These are phyloP conservation scores for Megaptera novaeangliae DNA, from an alignment of 2,113 vertebrate species.

Conservation along the genomic window DNA sequence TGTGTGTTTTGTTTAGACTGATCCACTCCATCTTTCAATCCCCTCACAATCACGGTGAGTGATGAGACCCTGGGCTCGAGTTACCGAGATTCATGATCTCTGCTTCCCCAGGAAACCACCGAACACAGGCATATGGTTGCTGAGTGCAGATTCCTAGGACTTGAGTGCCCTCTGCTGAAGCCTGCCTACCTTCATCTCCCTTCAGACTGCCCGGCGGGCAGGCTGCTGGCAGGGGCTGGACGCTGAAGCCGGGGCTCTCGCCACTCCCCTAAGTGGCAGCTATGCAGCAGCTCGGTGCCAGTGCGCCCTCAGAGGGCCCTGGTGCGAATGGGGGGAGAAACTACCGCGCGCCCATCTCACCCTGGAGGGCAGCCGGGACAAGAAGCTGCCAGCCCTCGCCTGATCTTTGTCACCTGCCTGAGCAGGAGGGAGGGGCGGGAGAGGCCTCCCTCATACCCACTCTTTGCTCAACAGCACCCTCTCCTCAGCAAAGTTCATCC, in stretches of 20 bases:
- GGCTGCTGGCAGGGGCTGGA: background rate
- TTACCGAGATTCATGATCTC: constrained; percentile 91
- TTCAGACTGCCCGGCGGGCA: constrained; percentile 1
- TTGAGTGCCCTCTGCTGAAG: constrained; percentile 93
- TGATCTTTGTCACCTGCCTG: background rate
- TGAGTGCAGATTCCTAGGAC: constrained; percentile 86
- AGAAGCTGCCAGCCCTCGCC: background rate
- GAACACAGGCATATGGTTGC: constrained; percentile 75
- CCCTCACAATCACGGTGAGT: constrained; percentile 89
- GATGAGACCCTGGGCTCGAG: constrained; percentile 87
- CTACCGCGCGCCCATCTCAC: background rate
- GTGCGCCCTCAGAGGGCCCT: background rate
- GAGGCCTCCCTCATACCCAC: background rate
- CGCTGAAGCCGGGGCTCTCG: background rate
- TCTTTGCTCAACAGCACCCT: background rate
- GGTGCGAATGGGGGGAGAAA: background rate
- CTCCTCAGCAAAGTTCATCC: background rate
- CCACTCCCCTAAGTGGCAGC: background rate
- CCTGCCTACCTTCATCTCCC: constrained; percentile 79
- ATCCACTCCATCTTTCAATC: constrained; percentile 85
- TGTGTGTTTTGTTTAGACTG: constrained; percentile 86
- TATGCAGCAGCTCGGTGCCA: background rate
- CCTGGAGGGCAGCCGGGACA: background rate
- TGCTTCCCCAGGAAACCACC: constrained; percentile 79
- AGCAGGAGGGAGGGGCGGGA: background rate